These are phyloP conservation scores for Epizoanthus rinbou DNA, from an alignment of 92 coral and sea anemone genomes.

Conservation along the genomic window DNA sequence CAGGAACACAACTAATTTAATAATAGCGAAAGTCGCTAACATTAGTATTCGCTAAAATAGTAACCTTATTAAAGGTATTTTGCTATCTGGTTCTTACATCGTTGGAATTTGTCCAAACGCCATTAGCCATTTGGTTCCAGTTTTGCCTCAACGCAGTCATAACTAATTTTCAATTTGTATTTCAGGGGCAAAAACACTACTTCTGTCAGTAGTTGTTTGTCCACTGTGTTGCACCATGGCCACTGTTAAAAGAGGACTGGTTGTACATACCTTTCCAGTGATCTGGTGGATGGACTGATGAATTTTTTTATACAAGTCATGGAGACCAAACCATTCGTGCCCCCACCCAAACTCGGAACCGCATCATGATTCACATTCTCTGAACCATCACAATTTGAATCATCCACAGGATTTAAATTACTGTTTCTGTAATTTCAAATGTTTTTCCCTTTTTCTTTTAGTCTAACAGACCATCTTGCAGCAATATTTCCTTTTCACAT, in stretches of 20 bases:
- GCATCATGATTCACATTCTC: slow-evolving; percentile 12
- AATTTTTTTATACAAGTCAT: not conserved
- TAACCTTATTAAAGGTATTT: not conserved
- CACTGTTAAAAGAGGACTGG: slow-evolving; percentile 7
- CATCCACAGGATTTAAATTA: slow-evolving; percentile 8
- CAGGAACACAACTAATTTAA: slow-evolving; percentile 10
- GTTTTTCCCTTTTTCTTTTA: not conserved
- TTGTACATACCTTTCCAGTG: slow-evolving; percentile 9
- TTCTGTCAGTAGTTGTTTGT: slow-evolving; percentile 11
- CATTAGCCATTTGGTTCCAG: slow-evolving; percentile 1
- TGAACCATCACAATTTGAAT: slow-evolving; percentile 11
- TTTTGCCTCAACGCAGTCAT: not conserved
- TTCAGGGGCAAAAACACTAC: not conserved
- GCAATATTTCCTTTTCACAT: slow-evolving; percentile 4
- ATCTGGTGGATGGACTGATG: slow-evolving; percentile 7
- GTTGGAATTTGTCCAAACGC: not conserved
- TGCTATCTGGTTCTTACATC: slow-evolving; percentile 6
- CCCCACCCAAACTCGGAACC: slow-evolving; percentile 15
- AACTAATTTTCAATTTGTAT: not conserved
- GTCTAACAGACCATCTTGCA: slow-evolving; percentile 5
- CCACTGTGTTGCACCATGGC: slow-evolving; percentile 15
- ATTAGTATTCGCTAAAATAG: slow-evolving; percentile 6
- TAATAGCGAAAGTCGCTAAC: slow-evolving; percentile 9
- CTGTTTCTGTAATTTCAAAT: slow-evolving; percentile 1
- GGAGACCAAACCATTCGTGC: slow-evolving; percentile 8